phyloP scores from a whole-genome alignment of 2,888 invertebrate genomes.

The Ophioninae sp. region DNA sequence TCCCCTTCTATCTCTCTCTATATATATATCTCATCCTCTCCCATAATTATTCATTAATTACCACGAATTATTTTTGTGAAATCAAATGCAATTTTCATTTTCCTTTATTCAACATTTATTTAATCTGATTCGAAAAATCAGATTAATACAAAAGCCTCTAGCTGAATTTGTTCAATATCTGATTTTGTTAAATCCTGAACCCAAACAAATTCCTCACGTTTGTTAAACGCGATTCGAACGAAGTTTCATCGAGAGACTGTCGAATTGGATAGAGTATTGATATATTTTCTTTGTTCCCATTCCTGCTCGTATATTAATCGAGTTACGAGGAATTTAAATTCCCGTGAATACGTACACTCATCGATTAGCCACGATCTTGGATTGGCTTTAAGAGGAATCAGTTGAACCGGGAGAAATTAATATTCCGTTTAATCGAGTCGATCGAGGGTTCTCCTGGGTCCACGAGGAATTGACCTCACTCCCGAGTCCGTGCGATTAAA shows the following conservation, averaged over 20 bases:
- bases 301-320: background rate
- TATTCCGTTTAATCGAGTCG: conserved; percentile 47
- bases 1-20: too few relatives aligned
- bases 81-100: too few relatives aligned
- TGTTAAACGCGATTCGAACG: background rate
- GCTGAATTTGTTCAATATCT: too few relatives aligned
- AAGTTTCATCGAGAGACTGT: background rate
- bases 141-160: too few relatives aligned
- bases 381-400: conserved; percentile 39
- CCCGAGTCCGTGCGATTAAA: conserved; percentile 17
- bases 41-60: too few relatives aligned
- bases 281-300: background rate
- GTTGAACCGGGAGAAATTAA: conserved; percentile 40
- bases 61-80: too few relatives aligned
- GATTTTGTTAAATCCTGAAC: too few relatives aligned
- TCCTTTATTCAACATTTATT: too few relatives aligned
- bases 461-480: conserved; percentile 41
- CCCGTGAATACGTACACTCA: background rate
- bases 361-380: conserved; percentile 42
- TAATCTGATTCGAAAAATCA: too few relatives aligned
- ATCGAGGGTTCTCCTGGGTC: conserved; percentile 15
- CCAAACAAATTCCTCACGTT: too few relatives aligned
- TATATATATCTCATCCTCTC: too few relatives aligned
- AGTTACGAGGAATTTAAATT: background rate
- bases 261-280: background rate